phyloP scores from a whole-genome alignment of 1,140 invertebrate species.

The Metopolophium dirhodum region DNA sequence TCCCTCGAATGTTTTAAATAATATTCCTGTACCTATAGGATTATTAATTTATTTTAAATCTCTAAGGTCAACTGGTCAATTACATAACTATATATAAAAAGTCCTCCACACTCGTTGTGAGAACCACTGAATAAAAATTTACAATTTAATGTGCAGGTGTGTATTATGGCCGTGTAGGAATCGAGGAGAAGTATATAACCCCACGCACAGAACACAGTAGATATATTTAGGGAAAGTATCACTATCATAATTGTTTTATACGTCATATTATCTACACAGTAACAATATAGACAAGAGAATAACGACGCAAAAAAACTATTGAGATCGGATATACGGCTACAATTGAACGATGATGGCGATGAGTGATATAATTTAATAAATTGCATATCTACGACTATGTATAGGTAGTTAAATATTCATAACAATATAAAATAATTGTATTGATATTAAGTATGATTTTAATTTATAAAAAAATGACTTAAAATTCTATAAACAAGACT shows the following conservation, averaged over 20 bases:
- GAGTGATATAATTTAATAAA: neutral
- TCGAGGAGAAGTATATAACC: neutral
- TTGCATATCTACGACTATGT: neutral
- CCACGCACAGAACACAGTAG: neutral
- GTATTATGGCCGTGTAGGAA: neutral
- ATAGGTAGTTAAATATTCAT: neutral
- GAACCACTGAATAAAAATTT: neutral
- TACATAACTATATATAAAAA: neutral
- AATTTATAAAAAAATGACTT: too few relatives aligned
- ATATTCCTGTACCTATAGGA: neutral
- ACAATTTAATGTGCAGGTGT: neutral
- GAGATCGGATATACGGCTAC: neutral
- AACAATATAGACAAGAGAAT: neutral
- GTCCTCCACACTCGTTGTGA: neutral
- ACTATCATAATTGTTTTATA: neutral
- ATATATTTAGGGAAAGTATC: neutral
- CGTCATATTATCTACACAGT: neutral
- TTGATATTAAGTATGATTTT: too few relatives aligned
- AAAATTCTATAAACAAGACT: neutral
- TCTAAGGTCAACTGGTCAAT: constrained; percentile 6
- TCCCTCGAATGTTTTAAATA: neutral
- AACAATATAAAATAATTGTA: neutral
- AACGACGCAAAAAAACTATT: neutral
- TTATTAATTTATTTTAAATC: neutral
- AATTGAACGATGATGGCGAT: neutral